phyloP scores from a whole-genome alignment of 1,140 invertebrate genomes.

The Globodera ellingtonae region DNA sequence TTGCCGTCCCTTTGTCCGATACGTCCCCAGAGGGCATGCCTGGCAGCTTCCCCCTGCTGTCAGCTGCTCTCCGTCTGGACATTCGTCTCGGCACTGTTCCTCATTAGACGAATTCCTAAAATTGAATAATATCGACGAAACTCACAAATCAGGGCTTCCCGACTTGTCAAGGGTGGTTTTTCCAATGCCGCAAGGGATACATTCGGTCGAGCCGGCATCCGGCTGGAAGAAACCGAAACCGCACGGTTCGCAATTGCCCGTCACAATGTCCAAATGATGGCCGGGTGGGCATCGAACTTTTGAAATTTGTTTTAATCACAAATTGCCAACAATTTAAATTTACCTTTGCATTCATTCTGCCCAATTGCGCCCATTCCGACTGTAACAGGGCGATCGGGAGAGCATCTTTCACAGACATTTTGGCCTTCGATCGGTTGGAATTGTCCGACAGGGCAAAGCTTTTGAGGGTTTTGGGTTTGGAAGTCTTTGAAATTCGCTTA shows the following conservation, averaged over 20 bases:
- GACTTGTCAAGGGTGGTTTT: constrained; percentile 82
- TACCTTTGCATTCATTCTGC: constrained; percentile 80
- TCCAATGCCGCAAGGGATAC: constrained; percentile 83
- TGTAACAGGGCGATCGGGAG: constrained; percentile 21
- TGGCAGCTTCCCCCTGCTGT: constrained; percentile 79
- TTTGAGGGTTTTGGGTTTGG: constrained; percentile 8
- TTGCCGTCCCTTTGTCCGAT: constrained; percentile 82
- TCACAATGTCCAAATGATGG: constrained; percentile 66
- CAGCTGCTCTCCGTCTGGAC: constrained; percentile 73
- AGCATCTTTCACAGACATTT: constrained; percentile 73
- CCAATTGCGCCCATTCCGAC: constrained; percentile 31
- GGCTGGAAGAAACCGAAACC: constrained; percentile 92
- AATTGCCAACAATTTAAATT: constrained; percentile 15
- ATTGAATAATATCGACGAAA: neutral
- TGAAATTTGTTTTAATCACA: too few relatives aligned
- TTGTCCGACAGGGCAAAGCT: constrained; percentile 81
- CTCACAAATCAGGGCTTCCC: neutral
- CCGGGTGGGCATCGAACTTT: constrained; percentile 65
- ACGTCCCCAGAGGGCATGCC: constrained; percentile 85
- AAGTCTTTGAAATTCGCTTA: neutral
- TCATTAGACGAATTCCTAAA: constrained; percentile 70
- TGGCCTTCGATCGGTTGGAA: constrained; percentile 93
- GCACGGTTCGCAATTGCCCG: constrained; percentile 82
- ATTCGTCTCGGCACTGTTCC: constrained; percentile 75
- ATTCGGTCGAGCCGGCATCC: constrained; percentile 84